phyloP scores from a whole-genome alignment of 1,140 invertebrate species.

The Temnothorax longispinosus region DNA sequence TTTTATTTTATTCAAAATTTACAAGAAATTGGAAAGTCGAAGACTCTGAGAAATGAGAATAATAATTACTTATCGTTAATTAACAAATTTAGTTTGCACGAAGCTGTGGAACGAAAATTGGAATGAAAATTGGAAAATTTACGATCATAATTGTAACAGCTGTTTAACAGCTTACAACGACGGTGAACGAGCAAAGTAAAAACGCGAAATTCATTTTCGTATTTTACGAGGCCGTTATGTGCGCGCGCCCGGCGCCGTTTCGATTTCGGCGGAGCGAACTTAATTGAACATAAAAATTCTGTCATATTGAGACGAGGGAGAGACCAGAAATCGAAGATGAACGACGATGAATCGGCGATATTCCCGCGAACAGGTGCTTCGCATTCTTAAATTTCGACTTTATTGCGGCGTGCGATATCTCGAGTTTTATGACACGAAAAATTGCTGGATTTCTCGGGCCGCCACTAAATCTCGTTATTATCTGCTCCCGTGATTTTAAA shows the following conservation, averaged over 20 bases:
- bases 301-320: not conserved
- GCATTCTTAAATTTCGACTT: conserved; percentile 11
- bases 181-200: not conserved
- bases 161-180: not conserved
- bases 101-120: not conserved
- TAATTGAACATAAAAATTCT: conserved; percentile 26
- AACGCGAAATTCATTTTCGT: conserved; percentile 50
- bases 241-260: not conserved
- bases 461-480: conserved; percentile 19
- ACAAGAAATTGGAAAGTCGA: not conserved
- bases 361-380: not conserved
- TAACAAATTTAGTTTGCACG: not conserved
- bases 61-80: not conserved
- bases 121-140: conserved; percentile 11
- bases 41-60: not conserved
- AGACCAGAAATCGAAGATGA: not conserved
- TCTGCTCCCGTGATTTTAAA: conserved; percentile 7
- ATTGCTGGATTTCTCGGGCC: not conserved
- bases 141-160: not conserved
- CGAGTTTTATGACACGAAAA: conserved; percentile 38
- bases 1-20: not conserved
- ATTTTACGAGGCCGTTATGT: conserved; percentile 39
- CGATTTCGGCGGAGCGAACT: conserved; percentile 1
- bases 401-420: not conserved
- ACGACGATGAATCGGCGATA: not conserved